These are phyloP conservation scores for Epicampocera succincta DNA, from an alignment of 2,888 invertebrate genomes.

Conservation along the genomic window DNA sequence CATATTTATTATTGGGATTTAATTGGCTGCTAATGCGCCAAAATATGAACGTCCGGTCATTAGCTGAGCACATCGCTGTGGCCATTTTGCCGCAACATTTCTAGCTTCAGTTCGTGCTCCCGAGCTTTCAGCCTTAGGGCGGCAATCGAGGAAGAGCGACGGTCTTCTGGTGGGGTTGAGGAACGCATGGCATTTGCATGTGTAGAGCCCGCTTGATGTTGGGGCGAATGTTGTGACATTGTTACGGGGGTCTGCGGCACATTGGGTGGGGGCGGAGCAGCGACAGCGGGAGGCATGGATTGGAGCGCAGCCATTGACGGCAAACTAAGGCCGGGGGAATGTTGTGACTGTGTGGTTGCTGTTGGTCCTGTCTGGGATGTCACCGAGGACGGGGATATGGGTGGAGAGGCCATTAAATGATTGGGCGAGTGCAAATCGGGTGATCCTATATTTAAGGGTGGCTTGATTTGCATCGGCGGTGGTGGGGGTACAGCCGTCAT, in stretches of 20 bases:
- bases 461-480: slow-evolving; percentile 71
- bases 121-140: slow-evolving; percentile 92
- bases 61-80: slow-evolving; percentile 89
- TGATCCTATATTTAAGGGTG: slow-evolving; percentile 76
- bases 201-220: slow-evolving; percentile 57
- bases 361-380: slow-evolving; percentile 71
- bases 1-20: no score
- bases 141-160: slow-evolving; percentile 93
- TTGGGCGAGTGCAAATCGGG: slow-evolving; percentile 79
- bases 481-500: slow-evolving; percentile 84
- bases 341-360: slow-evolving; percentile 83
- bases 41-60: slow-evolving; percentile 65
- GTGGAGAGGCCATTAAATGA: slow-evolving; percentile 78
- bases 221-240: slow-evolving; percentile 74
- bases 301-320: slow-evolving; percentile 80
- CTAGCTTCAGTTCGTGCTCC: slow-evolving; percentile 93
- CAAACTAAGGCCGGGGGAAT: slow-evolving; percentile 85
- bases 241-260: slow-evolving; percentile 68
- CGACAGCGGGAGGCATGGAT: slow-evolving; percentile 82
- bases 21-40: no score
- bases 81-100: slow-evolving; percentile 90
- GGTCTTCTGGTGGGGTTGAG: slow-evolving; percentile 87
- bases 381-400: slow-evolving; percentile 77
- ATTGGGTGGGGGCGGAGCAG: slow-evolving; percentile 83
- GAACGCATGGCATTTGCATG: slow-evolving; percentile 73